phyloP scores from a whole-genome alignment of 2,888 invertebrate species.

The Machimus rusticus region DNA sequence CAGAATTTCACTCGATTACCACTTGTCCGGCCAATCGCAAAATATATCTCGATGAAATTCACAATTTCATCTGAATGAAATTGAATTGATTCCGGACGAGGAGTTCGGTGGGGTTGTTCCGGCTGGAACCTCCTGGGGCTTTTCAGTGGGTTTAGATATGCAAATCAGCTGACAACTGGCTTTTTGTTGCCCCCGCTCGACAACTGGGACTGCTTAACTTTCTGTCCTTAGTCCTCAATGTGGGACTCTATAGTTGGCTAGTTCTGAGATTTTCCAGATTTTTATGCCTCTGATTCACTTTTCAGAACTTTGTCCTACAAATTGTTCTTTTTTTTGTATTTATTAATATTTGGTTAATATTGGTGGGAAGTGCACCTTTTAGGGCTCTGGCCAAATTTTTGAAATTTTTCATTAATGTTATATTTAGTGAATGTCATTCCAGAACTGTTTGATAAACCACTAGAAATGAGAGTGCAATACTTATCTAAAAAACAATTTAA shows the following conservation, averaged over 20 bases:
- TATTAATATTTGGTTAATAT: not conserved
- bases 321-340: not conserved
- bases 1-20: slow-evolving; percentile 9
- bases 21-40: not conserved
- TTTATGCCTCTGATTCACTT: not conserved
- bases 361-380: not conserved
- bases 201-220: not conserved
- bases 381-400: not conserved
- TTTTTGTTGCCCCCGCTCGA: not conserved
- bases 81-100: slow-evolving; percentile 15
- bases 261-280: not conserved
- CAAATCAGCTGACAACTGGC: not conserved
- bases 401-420: not conserved
- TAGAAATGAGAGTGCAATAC: too few species aligned
- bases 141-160: not conserved
- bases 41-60: not conserved
- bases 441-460: too few species aligned
- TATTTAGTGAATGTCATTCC: too few species aligned
- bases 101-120: not conserved
- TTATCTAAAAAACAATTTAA: too few species aligned
- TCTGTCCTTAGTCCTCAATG: not conserved
- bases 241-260: too few species aligned
- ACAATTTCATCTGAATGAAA: slow-evolving; percentile 13
- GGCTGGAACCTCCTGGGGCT: not conserved
- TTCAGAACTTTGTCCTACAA: not conserved